Evolutionary conservation across 2,888 invertebrate species (phyloP).

Genomic region (Crepidodera aurea): DNA sequence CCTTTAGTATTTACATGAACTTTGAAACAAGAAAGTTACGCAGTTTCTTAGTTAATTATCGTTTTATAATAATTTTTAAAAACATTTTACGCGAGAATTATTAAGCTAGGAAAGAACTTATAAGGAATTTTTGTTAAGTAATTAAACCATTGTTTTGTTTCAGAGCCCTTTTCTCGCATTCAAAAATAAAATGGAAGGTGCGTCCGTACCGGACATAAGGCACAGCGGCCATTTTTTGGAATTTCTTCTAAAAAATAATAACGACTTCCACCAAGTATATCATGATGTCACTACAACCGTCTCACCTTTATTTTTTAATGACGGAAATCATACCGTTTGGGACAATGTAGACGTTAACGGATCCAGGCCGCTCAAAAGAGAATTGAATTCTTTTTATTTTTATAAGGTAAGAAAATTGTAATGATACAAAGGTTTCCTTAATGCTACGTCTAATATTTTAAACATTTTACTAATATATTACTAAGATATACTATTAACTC

Average conservation of each 20-base stretch:
- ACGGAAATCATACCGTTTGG: slow-evolving; percentile 15
- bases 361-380: slow-evolving; percentile 11
- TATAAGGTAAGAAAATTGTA: slow-evolving; percentile 63
- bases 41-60: too few species aligned
- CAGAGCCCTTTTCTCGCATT: background rate
- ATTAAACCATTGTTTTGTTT: too few species aligned
- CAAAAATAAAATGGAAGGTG: slow-evolving; percentile 42
- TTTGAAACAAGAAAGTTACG: too few species aligned
- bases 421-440: too few species aligned
- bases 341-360: slow-evolving; percentile 5
- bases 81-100: too few species aligned
- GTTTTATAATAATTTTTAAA: too few species aligned
- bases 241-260: slow-evolving; percentile 42
- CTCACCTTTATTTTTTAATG: slow-evolving; percentile 40
- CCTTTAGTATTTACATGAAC: too few species aligned
- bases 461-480: too few species aligned
- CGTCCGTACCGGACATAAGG: slow-evolving; percentile 45
- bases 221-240: slow-evolving; percentile 44
- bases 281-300: slow-evolving; percentile 42
- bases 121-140: too few species aligned
- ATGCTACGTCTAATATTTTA: too few species aligned
- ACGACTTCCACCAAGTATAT: slow-evolving; percentile 34
- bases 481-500: too few species aligned
- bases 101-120: too few species aligned
- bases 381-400: slow-evolving; percentile 65